phyloP scores from a whole-genome alignment of 2,888 invertebrate genomes.

The Trachelus iudaicus region DNA sequence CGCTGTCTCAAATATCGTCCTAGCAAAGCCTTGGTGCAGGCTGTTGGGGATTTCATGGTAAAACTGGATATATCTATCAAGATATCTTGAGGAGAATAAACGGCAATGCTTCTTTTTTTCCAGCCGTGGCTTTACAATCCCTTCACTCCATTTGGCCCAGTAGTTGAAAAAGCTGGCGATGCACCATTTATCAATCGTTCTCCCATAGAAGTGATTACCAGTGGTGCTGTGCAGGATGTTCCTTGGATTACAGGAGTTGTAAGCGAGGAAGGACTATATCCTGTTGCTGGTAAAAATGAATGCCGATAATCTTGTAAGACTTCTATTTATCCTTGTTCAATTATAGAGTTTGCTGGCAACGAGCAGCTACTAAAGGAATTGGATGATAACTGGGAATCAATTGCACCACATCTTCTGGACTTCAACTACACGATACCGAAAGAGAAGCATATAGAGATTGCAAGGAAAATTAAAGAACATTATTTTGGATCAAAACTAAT shows the following conservation, averaged over 20 bases:
- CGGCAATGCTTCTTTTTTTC: slow-evolving; percentile 30
- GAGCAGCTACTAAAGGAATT: slow-evolving; percentile 67
- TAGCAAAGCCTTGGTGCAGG: slow-evolving; percentile 71
- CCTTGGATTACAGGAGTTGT: slow-evolving; percentile 79
- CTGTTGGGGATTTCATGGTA: slow-evolving; percentile 72
- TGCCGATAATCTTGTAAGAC: background rate
- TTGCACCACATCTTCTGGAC: slow-evolving; percentile 74
- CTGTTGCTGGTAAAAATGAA: slow-evolving; percentile 71
- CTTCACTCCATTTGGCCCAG: slow-evolving; percentile 80
- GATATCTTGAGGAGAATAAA: background rate
- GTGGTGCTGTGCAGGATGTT: slow-evolving; percentile 72
- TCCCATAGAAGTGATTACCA: slow-evolving; percentile 72
- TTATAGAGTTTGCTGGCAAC: slow-evolving; percentile 60
- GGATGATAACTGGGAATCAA: slow-evolving; percentile 70
- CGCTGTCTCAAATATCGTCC: slow-evolving; percentile 75
- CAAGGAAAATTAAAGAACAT: slow-evolving; percentile 69
- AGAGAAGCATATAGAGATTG: slow-evolving; percentile 64
- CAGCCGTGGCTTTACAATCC: slow-evolving; percentile 74
- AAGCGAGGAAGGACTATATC: slow-evolving; percentile 80
- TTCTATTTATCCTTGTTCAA: background rate
- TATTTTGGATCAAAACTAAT: slow-evolving; percentile 70
- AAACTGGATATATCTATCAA: background rate
- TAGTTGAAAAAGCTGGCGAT: slow-evolving; percentile 71
- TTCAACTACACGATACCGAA: slow-evolving; percentile 71
- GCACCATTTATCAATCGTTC: slow-evolving; percentile 75